phyloP scores from a whole-genome alignment of 2,797 vertebrate species.

The Staurois parvus region DNA sequence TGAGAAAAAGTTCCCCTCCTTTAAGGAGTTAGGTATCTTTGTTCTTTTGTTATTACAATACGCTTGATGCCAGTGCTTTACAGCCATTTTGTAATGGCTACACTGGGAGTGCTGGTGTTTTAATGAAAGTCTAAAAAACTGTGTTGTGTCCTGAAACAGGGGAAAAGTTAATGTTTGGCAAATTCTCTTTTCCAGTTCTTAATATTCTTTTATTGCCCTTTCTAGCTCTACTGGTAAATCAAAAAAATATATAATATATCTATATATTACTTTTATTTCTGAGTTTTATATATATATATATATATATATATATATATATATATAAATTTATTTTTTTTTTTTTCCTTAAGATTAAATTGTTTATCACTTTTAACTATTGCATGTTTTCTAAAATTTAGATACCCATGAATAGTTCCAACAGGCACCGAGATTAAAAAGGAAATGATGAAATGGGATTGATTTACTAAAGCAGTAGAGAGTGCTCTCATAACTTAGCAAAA shows the following conservation, averaged over 20 bases:
- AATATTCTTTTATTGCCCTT: constrained; percentile 48
- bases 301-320: constrained; percentile 1
- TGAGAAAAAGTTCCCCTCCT: neutral
- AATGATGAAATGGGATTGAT: too few relatives aligned
- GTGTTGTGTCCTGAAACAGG: constrained; percentile 55
- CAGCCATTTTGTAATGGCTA: constrained; percentile 60
- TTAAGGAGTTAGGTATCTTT: neutral
- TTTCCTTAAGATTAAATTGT: neutral
- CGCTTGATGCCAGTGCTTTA: constrained; percentile 4
- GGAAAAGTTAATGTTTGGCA: constrained; percentile 8
- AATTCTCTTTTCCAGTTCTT: constrained; percentile 12
- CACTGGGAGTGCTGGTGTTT: constrained; percentile 62
- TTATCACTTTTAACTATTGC: neutral
- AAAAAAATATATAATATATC: neutral
- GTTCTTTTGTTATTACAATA: neutral
- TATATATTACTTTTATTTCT: constrained; percentile 21
- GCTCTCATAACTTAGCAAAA: too few relatives aligned
- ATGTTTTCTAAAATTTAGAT: neutral
- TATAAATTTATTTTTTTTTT: neutral
- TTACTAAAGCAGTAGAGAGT: too few relatives aligned
- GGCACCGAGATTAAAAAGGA: too few relatives aligned
- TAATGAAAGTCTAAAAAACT: constrained; percentile 65
- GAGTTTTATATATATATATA: neutral
- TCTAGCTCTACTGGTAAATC: constrained; percentile 29
- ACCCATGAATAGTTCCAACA: neutral